These are phyloP conservation scores for Drosophila conformis DNA, from an alignment of 2,888 invertebrate genomes.

Conservation along the genomic window DNA sequence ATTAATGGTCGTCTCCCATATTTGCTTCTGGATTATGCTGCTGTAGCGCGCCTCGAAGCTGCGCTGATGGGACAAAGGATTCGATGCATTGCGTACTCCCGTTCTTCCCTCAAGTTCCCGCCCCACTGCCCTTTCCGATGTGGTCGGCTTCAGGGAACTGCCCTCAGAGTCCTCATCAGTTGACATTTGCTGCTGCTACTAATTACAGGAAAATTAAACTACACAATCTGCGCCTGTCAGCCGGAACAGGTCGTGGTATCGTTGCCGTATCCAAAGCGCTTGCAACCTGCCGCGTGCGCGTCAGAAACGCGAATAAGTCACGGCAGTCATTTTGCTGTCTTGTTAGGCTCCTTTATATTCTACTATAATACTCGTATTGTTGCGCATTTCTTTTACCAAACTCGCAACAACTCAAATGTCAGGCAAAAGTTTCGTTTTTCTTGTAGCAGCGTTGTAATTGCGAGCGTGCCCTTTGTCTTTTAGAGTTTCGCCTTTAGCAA, in stretches of 20 bases:
- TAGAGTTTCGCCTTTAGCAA: constrained; percentile 39
- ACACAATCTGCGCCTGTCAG: constrained; percentile 24
- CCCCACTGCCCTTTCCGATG: constrained; percentile 27
- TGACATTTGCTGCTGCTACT: constrained; percentile 55
- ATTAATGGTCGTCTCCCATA: constrained; percentile 84
- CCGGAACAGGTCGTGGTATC: constrained; percentile 10
- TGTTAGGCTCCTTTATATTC: constrained; percentile 28
- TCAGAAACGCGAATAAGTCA: constrained; percentile 76
- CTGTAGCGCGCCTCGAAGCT: constrained; percentile 84
- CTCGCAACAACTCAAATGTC: constrained; percentile 63
- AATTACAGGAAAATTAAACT: constrained; percentile 75
- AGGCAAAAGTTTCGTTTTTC: constrained; percentile 62
- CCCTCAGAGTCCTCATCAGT: constrained; percentile 66
- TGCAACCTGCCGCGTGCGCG: constrained; percentile 58
- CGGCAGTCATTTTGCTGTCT: constrained; percentile 56
- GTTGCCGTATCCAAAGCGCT: constrained; percentile 19
- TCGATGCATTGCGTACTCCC: constrained; percentile 38
- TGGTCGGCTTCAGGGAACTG: constrained; percentile 54
- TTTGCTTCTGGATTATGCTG: constrained; percentile 83
- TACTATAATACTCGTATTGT: constrained; percentile 58
- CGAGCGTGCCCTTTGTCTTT: constrained; percentile 68
- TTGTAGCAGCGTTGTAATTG: constrained; percentile 65
- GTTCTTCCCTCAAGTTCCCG: constrained; percentile 7
- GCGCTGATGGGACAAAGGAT: constrained; percentile 75
- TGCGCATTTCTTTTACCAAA: constrained; percentile 66